Base-by-base conservation (phyloP, 2,888 invertebrate genomes). In the Saturnia japonica region DNA sequence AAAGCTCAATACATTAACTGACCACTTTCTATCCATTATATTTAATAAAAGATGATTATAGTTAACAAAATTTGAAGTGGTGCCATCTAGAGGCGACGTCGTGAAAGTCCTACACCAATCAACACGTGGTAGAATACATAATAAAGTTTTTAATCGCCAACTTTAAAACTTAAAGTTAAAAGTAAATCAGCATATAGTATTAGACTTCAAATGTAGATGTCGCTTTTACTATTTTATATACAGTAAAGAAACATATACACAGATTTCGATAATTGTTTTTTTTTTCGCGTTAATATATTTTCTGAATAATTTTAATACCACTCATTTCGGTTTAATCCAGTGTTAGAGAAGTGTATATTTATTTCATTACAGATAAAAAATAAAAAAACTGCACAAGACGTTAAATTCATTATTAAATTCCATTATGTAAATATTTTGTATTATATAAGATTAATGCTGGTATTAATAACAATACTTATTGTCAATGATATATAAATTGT, bases 401-500 rank as follows among this genome's bases (percentile, higher is more conserved):
- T 19, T 2, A 54, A 22, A 34, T 34, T 34, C 34, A 34, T 34
- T 34, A 34, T 34, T 34, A 34, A 34, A 6, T 34, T 34, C 34
- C 2, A 34, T 34, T 34, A 34, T 4, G 16, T 51, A 51, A 19
- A 51, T 51, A 19, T 19, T 51, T 1, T 51, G 19, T 16, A 19
- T 51, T 51, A 51, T 19, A 51, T 19, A 19, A 51, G 47, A 19
- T 19, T 7, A 51, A 1, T 19, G 14, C 4, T 51, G 34, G 4
- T 14, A 6, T 51, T 14, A 51, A 19, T 51, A 19, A 51, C 12
- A 16, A 51, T 14, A 43, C 2, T 54, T n/a, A 64, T 4, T 40
- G 64, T 64, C n/a, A 64, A 64, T 3, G 64, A n/a, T 40, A 64
- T 64, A n/a, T 40, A n/a, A 64, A n/a, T 40, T 64, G 7, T 9